These are phyloP conservation scores for Agrilus cyanescens DNA, from an alignment of 2,888 invertebrate genomes.

Conservation along the genomic window DNA sequence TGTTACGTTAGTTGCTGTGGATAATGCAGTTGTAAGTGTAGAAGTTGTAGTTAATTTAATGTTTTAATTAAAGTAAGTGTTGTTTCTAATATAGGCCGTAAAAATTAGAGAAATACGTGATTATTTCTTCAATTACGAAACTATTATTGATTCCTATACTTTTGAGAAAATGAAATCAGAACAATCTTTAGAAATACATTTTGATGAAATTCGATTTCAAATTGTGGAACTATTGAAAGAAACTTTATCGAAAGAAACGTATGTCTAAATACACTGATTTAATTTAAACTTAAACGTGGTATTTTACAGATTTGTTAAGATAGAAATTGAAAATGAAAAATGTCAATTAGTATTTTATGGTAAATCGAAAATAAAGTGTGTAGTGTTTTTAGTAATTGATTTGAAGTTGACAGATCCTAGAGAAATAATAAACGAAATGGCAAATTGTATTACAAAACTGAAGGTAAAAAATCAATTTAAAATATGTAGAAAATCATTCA, in stretches of 20 bases:
- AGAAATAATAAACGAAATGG: slow-evolving; percentile 31
- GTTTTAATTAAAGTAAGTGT: background rate
- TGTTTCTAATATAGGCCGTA: slow-evolving; percentile 22
- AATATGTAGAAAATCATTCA: background rate
- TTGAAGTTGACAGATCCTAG: slow-evolving; percentile 28
- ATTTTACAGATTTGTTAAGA: slow-evolving; percentile 25
- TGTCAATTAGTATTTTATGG: slow-evolving; percentile 30
- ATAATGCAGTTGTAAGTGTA: slow-evolving; percentile 10
- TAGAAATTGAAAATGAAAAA: slow-evolving; percentile 17
- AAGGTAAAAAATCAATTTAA: slow-evolving; percentile 16
- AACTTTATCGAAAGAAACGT: slow-evolving; percentile 20
- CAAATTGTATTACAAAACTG: slow-evolving; percentile 22
- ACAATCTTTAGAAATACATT: slow-evolving; percentile 31
- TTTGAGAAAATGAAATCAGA: slow-evolving; percentile 28
- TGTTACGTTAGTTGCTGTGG: slow-evolving; percentile 6
- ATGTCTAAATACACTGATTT: slow-evolving; percentile 2
- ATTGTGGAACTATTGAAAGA: slow-evolving; percentile 29
- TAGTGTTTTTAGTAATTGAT: slow-evolving; percentile 30
- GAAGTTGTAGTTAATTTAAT: background rate
- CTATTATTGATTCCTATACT: slow-evolving; percentile 23
- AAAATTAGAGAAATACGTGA: slow-evolving; percentile 26
- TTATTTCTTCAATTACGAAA: slow-evolving; percentile 29
- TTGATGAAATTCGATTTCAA: slow-evolving; percentile 29
- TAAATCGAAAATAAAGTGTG: slow-evolving; percentile 30
- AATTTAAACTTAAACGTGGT: background rate